Percentiles rank a stretch among this genome's conserved stretches.
Conservation (phyloP, 2,888 invertebrate species). For the Harpalus rufipes region DNA sequence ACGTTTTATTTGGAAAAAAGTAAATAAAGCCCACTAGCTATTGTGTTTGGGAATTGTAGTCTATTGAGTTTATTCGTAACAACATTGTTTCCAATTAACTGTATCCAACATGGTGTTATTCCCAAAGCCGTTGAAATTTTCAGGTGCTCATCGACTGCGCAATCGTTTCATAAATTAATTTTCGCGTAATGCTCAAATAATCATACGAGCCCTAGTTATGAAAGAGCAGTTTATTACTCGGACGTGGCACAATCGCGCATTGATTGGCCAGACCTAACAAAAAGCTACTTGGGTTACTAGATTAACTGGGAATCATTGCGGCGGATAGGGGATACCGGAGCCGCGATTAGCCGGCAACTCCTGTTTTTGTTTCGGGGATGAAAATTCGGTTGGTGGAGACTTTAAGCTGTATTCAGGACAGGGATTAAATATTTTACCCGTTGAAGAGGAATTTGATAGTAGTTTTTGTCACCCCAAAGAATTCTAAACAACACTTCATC, state of each 20-base stretch:
- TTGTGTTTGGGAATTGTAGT: background rate
- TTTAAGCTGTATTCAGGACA: slow-evolving; percentile 12
- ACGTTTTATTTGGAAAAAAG: background rate
- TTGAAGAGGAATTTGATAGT: slow-evolving; percentile 8
- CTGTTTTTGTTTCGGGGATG: slow-evolving; percentile 38
- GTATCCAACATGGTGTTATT: background rate
- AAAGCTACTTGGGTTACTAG: slow-evolving; percentile 50
- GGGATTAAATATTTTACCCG: slow-evolving; percentile 36
- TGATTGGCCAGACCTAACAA: slow-evolving; percentile 31
- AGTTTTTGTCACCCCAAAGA: slow-evolving; percentile 3
- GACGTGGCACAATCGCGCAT: slow-evolving; percentile 15
- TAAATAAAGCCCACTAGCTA: background rate
- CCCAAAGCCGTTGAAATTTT: slow-evolving; percentile 22
- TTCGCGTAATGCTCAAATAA: slow-evolving; percentile 45
- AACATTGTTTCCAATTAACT: slow-evolving; percentile 44
- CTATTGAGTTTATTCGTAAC: slow-evolving; percentile 6
- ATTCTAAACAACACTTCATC: background rate
- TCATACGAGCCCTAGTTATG: slow-evolving; percentile 14
- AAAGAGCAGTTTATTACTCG: slow-evolving; percentile 29
- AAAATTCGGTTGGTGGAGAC: slow-evolving; percentile 19
- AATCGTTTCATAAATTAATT: slow-evolving; percentile 49
- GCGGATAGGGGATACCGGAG: slow-evolving; percentile 20
- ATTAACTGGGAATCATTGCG: slow-evolving; percentile 45
- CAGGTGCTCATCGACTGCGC: background rate
- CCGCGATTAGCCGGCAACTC: slow-evolving; percentile 28